A percentile compares a stretch with the other conserved stretches of the same genome.
Evolutionary conservation across 1,140 invertebrate species (phyloP).

Genomic region (Cheumatopsyche charites): DNA sequence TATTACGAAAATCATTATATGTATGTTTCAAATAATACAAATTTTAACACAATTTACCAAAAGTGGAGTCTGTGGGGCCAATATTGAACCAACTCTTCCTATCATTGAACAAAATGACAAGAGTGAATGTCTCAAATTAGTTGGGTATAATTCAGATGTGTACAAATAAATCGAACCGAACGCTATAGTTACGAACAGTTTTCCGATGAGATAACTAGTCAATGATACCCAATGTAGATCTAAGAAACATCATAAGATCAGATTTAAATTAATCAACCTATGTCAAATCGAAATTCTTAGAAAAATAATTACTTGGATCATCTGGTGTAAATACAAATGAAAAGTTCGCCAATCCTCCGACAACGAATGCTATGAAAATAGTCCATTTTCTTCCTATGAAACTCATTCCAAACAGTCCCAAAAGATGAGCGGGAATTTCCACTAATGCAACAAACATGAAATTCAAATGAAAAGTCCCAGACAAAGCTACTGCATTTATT

Average conservation of each 20-base stretch:
- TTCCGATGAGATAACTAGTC: conserved; percentile 66
- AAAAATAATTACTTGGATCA: conserved; percentile 20
- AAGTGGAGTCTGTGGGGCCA: conserved; percentile 70
- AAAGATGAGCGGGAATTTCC: conserved; percentile 73
- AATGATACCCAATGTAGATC: conserved; percentile 37
- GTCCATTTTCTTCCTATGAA: conserved; percentile 68
- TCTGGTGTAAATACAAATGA: conserved; percentile 39
- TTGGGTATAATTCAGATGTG: conserved; percentile 72
- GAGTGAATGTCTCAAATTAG: conserved; percentile 66
- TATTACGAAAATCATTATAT: conserved; percentile 1
- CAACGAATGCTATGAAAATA: conserved; percentile 63
- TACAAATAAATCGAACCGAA: conserved; percentile 69
- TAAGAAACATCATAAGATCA: conserved; percentile 18
- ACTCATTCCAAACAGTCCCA: conserved; percentile 68
- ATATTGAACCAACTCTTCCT: conserved; percentile 70
- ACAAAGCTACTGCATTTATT: conserved; percentile 76
- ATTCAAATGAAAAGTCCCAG: conserved; percentile 73
- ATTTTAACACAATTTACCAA: conserved; percentile 55
- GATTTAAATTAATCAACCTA: conserved; percentile 8
- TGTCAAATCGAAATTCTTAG: too few species aligned
- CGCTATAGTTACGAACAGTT: conserved; percentile 69
- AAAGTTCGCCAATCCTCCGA: conserved; percentile 60
- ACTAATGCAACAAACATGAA: conserved; percentile 73
- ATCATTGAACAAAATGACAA: conserved; percentile 71
- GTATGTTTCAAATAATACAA: neutral